These are phyloP conservation scores for Odontesthes bonariensis DNA, from an alignment of 2,113 vertebrate species.

Conservation along the genomic window DNA sequence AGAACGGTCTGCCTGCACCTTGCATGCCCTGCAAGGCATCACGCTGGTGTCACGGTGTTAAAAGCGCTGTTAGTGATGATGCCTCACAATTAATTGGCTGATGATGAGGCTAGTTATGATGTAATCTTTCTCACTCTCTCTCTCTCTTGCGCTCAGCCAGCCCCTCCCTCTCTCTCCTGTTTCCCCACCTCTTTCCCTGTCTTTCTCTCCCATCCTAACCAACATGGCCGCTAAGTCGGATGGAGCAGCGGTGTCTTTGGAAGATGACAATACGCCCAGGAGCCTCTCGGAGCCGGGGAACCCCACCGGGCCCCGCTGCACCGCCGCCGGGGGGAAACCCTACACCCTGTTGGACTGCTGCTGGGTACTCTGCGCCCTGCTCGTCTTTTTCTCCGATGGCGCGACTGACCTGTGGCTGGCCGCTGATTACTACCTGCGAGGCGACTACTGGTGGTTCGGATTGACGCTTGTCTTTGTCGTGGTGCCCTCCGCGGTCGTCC, in stretches of 20 bases:
- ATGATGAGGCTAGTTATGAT: constrained; percentile 82
- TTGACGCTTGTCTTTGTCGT: constrained; percentile 93
- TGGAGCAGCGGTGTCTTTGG: constrained; percentile 87
- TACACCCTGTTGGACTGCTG: constrained; percentile 90
- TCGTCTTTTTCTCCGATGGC: constrained; percentile 96
- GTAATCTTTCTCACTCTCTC: constrained; percentile 73
- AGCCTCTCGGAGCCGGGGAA: constrained; percentile 77
- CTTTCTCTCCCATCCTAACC: constrained; percentile 84
- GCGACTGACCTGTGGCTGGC: constrained; percentile 98
- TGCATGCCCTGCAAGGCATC: constrained; percentile 28
- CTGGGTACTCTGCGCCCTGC: constrained; percentile 92
- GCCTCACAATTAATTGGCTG: constrained; percentile 76
- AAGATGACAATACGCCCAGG: constrained; percentile 78
- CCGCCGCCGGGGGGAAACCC: constrained; percentile 72
- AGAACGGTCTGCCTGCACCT: background rate
- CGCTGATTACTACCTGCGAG: constrained; percentile 91
- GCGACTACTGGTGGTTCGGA: constrained; percentile 90
- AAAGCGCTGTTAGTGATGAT: constrained; percentile 57
- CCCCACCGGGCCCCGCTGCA: constrained; percentile 67
- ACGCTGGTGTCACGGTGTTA: constrained; percentile 56
- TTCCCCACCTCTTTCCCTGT: constrained; percentile 71
- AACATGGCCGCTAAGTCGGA: constrained; percentile 99
- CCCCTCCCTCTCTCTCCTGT: constrained; percentile 58
- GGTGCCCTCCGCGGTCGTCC: constrained; percentile 93
- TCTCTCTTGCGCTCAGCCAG: constrained; percentile 41